Evolutionary conservation across 2,797 vertebrate genomes (phyloP).

Genomic region (Tangara arthus): DNA sequence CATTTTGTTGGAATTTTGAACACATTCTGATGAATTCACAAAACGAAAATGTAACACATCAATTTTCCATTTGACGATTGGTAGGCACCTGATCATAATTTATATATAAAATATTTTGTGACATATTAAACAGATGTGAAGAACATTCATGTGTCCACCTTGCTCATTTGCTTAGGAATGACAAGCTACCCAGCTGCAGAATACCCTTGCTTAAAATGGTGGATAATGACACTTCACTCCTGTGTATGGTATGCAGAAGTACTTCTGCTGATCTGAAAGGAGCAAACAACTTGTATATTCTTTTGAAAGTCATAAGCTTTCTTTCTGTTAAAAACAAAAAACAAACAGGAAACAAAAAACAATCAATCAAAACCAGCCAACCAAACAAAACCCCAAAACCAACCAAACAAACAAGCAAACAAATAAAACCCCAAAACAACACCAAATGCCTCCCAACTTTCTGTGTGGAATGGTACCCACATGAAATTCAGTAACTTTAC

Average conservation of each 20-base stretch:
- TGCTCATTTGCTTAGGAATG: neutral
- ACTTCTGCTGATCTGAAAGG: neutral
- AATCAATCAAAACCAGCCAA: neutral
- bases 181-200: neutral
- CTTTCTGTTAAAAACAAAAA: neutral
- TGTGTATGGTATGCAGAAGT: neutral
- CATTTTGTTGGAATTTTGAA: neutral
- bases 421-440: neutral
- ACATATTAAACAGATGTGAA: neutral
- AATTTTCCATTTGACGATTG: neutral
- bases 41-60: neutral
- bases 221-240: neutral
- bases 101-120: neutral
- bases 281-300: neutral
- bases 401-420: no score
- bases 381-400: neutral
- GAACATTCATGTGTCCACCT: neutral
- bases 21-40: neutral
- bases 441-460: no score
- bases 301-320: neutral
- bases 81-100: neutral
- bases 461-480: neutral
- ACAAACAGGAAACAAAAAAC: neutral
- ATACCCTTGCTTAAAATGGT: neutral
- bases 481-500: neutral